Evolutionary conservation across 2,113 vertebrate species (phyloP), one percentile per base, ranked within the genome.

Genomic region (Poeciliopsis turrubarensis): DNA sequence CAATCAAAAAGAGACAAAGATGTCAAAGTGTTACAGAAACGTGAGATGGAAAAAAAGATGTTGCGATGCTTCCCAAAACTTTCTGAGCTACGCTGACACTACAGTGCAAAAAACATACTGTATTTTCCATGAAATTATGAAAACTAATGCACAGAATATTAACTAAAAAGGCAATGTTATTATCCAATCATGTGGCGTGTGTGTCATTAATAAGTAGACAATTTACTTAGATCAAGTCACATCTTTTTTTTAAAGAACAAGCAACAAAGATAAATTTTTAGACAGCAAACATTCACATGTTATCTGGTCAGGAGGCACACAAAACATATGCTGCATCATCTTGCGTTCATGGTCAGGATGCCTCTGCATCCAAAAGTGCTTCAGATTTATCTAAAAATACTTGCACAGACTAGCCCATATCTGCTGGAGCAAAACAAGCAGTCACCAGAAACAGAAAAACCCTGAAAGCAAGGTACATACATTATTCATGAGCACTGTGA

Each of bases 1-100:
- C 6, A 63, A 64, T 51, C 63, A 41, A 65, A 86, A 44, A 44
- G 32, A 67, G 32, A 32, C 13, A 14, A 84, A 89, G 91, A 90
- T 85, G 92, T 87, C 92, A 93, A 93, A 94, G 69, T 82, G 74
- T 83, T 81, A 74, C 75, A 80, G 67, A 83, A 75, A 61, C 64
- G 71, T 84, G 75, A 80, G 76, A 60, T 91, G 86, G 66, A 26
- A 60, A 84, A 76, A 87, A 83, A 86, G 70, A 89, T 78, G 77
- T 75, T 75, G 70, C 34, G 41, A 86, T 88, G 84, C 17, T 11
- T 78, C 31, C 44, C 73, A 64, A 83, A 61, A 64, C 47, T 22
- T 79, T 54, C 15, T 25, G 17, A 25, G 14, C 39, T 67, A 71
- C 1, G 5, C 29, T 63, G 47, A 81, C 34, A 63, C 60, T 41